Base-by-base conservation (phyloP, 2,888 invertebrate species). In the Scaptomyza polygonia region DNA sequence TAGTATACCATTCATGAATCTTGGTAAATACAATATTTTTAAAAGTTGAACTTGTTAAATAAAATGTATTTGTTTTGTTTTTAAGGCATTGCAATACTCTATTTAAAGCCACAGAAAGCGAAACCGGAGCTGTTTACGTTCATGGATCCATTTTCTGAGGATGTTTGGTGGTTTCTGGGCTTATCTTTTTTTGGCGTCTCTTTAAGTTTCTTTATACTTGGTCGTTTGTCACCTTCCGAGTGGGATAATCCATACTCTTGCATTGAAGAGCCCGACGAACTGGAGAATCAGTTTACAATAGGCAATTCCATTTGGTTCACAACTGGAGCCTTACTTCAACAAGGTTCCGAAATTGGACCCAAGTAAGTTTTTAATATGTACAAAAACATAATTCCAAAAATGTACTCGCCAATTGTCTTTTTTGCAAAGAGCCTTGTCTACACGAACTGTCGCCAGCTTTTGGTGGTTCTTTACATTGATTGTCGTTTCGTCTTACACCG, bases 1-100 rank as follows among this genome's bases (percentile, higher is more conserved):
- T 88, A 98, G 98, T 0, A 96, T 96, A 92, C 98, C 98, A 0
- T 99, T 98, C 89, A 97, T 99, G 96, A 97, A 97, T 91, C 93
- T 98, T 72, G 95, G 94, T 93, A 90, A 61, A 61, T 65, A 14
- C 42, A 14, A 5, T 39, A 1, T 5, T 16, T 2, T 16, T 30
- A 11, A 1, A 14, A 11, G 0, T 12, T 18, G 0, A 7, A 16
- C 8, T 36, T 9, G 7, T 11, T 4, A 11, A 8, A 4, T 21
- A 1, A 21, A 21, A 18, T 7, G 6, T 32, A 14, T 1, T 3
- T n/a, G 11, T 30, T 3, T 4, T 7, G 6, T 6, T 49, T 34
- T 67, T n/a, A 1, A 93, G 96, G 97, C 18, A 98, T 98, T 80
- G 96, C 97, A 44, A 98, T 99, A 88, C 92, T 98, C 12, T 98